phyloP scores from a whole-genome alignment of 2,113 vertebrate species.

The Phoenicopterus ruber region DNA sequence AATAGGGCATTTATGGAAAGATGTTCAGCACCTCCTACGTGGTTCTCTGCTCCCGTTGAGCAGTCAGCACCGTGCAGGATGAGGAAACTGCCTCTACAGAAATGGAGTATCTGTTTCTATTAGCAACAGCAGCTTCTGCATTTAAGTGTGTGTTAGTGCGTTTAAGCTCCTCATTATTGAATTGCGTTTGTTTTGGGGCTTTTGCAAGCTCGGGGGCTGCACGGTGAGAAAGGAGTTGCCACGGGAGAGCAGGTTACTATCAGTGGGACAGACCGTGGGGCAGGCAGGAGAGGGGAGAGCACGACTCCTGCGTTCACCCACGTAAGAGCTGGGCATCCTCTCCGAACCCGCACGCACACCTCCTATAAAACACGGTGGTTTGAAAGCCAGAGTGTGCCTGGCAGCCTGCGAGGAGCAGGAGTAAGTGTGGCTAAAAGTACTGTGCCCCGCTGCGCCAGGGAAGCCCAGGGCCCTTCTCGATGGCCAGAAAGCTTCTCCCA shows the following conservation, averaged over 20 bases:
- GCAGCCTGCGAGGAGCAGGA: accelerated
- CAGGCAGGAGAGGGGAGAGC: neutral
- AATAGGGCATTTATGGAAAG: neutral
- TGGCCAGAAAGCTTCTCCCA: neutral
- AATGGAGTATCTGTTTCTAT: conserved; percentile 39
- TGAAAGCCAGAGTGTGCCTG: neutral
- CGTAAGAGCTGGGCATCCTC: neutral
- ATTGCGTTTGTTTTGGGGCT: neutral
- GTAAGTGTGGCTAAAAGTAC: neutral
- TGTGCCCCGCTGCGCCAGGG: neutral
- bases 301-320: accelerated
- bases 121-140: conserved; percentile 20
- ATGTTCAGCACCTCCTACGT: neutral
- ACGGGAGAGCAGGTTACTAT: accelerated
- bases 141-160: neutral
- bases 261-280: neutral
- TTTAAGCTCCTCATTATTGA: neutral
- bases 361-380: accelerated
- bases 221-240: neutral
- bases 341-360: accelerated
- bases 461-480: neutral
- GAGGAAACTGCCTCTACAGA: neutral
- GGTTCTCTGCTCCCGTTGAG: neutral
- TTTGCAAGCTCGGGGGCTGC: neutral
- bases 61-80: neutral